These are phyloP conservation scores for Trachymyrmex septentrionalis DNA, from an alignment of 1,140 invertebrate species.

Conservation along the genomic window DNA sequence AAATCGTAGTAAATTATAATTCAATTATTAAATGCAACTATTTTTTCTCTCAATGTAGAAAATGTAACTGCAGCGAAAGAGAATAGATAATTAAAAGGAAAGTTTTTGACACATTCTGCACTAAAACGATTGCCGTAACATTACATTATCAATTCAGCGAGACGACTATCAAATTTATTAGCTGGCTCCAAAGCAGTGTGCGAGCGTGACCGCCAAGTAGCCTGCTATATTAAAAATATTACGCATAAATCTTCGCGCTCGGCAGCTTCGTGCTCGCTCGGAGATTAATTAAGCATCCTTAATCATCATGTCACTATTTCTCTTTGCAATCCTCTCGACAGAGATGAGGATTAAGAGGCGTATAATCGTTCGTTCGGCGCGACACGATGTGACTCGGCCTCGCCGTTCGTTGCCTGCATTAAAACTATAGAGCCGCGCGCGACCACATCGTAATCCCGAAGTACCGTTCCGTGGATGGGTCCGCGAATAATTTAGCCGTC, in stretches of 20 bases:
- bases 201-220: not conserved
- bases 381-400: conserved; percentile 41
- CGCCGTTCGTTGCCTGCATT: conserved; percentile 44
- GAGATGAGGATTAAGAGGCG: conserved; percentile 33
- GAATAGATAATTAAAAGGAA: too few species aligned
- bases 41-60: too few species aligned
- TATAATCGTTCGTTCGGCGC: conserved; percentile 35
- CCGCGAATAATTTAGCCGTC: conserved; percentile 75
- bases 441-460: conserved; percentile 46
- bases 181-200: not conserved
- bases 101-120: not conserved
- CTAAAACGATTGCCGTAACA: too few species aligned
- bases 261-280: not conserved
- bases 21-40: too few species aligned
- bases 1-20: too few species aligned
- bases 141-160: not conserved
- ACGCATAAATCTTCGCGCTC: conserved; percentile 13
- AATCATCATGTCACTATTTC: conserved; percentile 1
- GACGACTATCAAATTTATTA: not conserved
- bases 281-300: conserved; percentile 27
- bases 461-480: conserved; percentile 68
- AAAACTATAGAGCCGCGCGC: conserved; percentile 4
- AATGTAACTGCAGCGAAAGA: too few species aligned
- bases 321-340: not conserved
- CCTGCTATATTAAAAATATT: not conserved